Base-by-base conservation (phyloP, 2,113 vertebrate genomes). In the Astatotilapia flaviijosephi region DNA sequence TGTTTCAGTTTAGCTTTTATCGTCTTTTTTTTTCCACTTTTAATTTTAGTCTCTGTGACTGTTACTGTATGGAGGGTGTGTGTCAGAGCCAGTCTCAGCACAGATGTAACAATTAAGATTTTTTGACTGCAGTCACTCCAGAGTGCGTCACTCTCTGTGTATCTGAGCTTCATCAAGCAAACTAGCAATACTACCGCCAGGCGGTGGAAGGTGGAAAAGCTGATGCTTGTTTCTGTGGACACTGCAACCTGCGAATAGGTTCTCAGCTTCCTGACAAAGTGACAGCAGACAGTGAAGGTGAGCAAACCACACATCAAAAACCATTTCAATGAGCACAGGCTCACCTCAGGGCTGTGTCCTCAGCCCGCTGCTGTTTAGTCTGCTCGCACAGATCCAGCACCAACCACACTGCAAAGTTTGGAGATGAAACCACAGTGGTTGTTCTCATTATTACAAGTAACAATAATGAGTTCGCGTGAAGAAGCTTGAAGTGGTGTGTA, bases 401-500 rank as follows among this genome's bases (percentile, higher is more conserved):
- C 56, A 60, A 60, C 56, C 28, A 60, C 56, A 60, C 9, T 60
- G 56, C 15, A 19, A 60, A 19, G 28, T 33, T 60, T 60, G 56
- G 15, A 33, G 26, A 60, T 6, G 15, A 33, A 15, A 33, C 28
- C 28, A 60, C 56, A 10, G 56, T 60, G 15, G 28, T 60, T 31
- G 28, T 31, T 60, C 14, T 60, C 56, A 60, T 60, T 60, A 60
- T 8, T 31, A 37, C 35, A 60, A 31, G 31, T 4, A 60, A 37
- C 4, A 60, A 60, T 60, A 60, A 60, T 60, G 56, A 10, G 28
- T 60, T 60, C 0, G 14, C 0, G 2, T 60, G 56, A 17, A 60
- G 15, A 11, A 62, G 58, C 58, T 62, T 33, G 58, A 33, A 33
- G 58, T 17, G 2, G 9, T 33, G 58, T 33, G 15, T 2, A 33